A percentile compares a stretch with the other conserved stretches of the same genome.
These are phyloP conservation scores for Apocrypta bakeri DNA, from an alignment of 1,140 invertebrate species.

Conservation along the genomic window DNA sequence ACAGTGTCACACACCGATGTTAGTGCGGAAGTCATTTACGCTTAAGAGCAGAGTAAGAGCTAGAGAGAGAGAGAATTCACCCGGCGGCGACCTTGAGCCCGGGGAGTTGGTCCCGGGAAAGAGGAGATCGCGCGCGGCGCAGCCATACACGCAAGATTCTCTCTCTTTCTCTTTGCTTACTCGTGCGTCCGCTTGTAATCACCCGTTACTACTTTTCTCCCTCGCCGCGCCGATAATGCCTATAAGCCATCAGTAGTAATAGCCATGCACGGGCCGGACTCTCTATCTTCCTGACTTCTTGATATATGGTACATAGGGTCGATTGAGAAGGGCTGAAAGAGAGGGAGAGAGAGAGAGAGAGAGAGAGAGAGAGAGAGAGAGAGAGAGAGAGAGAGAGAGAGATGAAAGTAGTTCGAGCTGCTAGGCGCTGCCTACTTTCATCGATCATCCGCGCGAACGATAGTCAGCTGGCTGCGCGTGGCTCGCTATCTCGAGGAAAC, in stretches of 20 bases:
- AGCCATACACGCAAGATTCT: not conserved
- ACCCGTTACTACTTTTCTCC: slow-evolving; percentile 2
- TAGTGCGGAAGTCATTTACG: not conserved
- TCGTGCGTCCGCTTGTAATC: not conserved
- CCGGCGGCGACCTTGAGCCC: slow-evolving; percentile 47
- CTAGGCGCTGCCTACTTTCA: not conserved
- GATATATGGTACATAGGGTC: too few relatives aligned
- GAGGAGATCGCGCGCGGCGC: slow-evolving; percentile 14
- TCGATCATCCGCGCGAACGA: slow-evolving; percentile 37
- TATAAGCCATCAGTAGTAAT: not conserved
- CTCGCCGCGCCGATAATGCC: not conserved
- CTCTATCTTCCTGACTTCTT: not conserved
- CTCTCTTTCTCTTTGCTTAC: slow-evolving; percentile 10
- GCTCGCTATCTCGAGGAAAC: not conserved
- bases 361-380: not conserved
- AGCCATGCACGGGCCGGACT: not conserved
- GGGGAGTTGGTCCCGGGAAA: slow-evolving; percentile 45
- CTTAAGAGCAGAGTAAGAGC: not conserved
- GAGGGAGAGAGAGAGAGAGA: too few relatives aligned
- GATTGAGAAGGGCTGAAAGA: too few relatives aligned
- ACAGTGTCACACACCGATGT: too few relatives aligned
- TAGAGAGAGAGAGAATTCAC: not conserved
- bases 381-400: slow-evolving; percentile 4
- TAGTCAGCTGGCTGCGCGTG: slow-evolving; percentile 38
- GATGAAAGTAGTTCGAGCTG: not conserved